Percentiles rank a stretch among this genome's conserved stretches.
phyloP scores from a whole-genome alignment of 2,888 invertebrate genomes.

The Amblyteles armatorius region DNA sequence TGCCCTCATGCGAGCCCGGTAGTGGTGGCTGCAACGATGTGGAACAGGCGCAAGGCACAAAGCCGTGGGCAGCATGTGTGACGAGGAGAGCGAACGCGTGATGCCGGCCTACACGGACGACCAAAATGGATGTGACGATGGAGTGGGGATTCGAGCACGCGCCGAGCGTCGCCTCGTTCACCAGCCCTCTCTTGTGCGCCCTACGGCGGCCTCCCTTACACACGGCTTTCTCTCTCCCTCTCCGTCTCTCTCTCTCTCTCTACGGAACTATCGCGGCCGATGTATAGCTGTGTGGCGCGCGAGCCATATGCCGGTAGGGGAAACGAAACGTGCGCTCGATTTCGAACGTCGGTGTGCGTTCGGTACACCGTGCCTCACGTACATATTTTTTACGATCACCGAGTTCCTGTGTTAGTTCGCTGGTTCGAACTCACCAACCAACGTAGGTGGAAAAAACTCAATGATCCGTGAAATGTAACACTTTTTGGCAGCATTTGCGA shows the following conservation, averaged over 20 bases:
- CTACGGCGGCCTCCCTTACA: constrained; percentile 48
- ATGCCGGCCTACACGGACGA: constrained; percentile 32
- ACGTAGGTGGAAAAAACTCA: not conserved
- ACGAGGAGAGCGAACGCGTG: constrained; percentile 34
- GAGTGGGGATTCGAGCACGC: constrained; percentile 83
- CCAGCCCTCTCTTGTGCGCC: constrained; percentile 71
- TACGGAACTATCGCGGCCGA: constrained; percentile 63
- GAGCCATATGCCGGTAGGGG: constrained; percentile 70
- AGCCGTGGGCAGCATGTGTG: constrained; percentile 26
- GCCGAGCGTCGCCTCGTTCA: constrained; percentile 78
- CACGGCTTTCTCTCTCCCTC: not conserved
- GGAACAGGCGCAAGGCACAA: constrained; percentile 58
- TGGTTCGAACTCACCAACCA: not conserved
- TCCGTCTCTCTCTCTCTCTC: not conserved
- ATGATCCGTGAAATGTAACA: not conserved
- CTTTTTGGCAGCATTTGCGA: not conserved
- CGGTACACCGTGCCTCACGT: not conserved
- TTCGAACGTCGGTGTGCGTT: constrained; percentile 31
- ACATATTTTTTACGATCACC: constrained; percentile 3
- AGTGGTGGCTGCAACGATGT: constrained; percentile 65
- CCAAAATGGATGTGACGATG: constrained; percentile 61
- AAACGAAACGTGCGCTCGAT: constrained; percentile 51
- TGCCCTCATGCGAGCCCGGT: constrained; percentile 37
- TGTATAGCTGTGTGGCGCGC: constrained; percentile 62
- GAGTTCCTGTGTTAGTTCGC: not conserved